Percentiles rank a stretch among this genome's conserved stretches.
phyloP scores from a whole-genome alignment of 92 coral and sea anemone genomes.

The Epizoanthus scotinus region DNA sequence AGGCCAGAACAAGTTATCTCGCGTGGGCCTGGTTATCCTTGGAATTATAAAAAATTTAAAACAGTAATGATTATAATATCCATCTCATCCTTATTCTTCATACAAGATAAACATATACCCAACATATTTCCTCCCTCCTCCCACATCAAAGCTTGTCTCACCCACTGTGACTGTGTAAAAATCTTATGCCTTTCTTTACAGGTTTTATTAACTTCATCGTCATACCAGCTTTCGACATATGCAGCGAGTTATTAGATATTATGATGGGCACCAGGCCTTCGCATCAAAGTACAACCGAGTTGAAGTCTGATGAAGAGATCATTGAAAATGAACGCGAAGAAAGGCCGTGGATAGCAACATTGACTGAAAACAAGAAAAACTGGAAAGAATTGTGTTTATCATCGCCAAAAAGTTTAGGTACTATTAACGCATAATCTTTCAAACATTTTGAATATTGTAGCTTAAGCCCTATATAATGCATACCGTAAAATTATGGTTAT shows the following conservation, averaged over 20 bases:
- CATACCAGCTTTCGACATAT: conserved; percentile 85
- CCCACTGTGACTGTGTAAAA: background rate
- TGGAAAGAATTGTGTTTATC: conserved; percentile 91
- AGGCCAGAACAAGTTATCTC: no score
- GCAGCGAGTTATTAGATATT: conserved; percentile 86
- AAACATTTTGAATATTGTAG: background rate
- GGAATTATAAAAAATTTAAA: no score
- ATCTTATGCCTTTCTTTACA: conserved; percentile 9
- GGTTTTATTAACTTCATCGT: conserved; percentile 95
- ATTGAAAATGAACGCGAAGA: conserved; percentile 46
- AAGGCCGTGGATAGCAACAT: conserved; percentile 82
- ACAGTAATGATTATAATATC: no score
- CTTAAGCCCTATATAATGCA: no score
- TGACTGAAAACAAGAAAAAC: conserved; percentile 74
- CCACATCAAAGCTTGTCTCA: no score
- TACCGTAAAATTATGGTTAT: no score
- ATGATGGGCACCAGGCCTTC: conserved; percentile 60
- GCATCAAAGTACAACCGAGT: conserved; percentile 38
- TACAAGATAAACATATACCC: no score
- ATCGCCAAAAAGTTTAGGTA: conserved; percentile 51
- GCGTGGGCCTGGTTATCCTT: no score
- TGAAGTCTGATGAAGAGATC: conserved; percentile 49
- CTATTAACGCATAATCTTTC: background rate
- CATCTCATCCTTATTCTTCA: no score
- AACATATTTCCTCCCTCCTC: no score